Evolutionary conservation across 2,888 invertebrate genomes (phyloP), one percentile per base, ranked within the genome.

Genomic region (Serrognathus titanus): DNA sequence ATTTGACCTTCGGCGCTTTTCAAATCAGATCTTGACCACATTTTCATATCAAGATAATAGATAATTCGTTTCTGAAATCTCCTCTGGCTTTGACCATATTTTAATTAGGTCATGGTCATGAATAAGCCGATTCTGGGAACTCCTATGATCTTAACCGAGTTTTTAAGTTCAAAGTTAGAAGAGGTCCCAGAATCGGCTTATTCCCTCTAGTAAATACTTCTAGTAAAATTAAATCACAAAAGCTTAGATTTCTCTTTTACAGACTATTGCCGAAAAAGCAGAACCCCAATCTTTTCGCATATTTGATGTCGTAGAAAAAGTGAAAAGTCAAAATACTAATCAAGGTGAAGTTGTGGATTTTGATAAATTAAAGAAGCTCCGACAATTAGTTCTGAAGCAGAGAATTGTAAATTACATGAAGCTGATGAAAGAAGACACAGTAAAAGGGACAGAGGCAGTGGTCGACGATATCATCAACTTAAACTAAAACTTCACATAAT

Each of bases 351-450:
- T 40, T 10, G 55, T 55, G 3, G 70, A 69, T 31, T 73, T 73
- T 59, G 70, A 71, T 40, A 63, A 63, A 11, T 62, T 74, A 16
- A 67, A 63, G 47, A 56, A 61, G 36, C 52, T 62, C 40, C 59
- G 74, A 50, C 62, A 65, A 51, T 51, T 65, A 40, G 58, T 67
- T 38, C 63, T 59, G 20, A 65, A 61, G 55, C 63, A 64, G 53
- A 70, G 63, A 55, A 48, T 71, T 7, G 47, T 65, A 8, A 66
- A 68, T 55, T 69, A 62, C 36, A 47, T 70, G 3, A 55, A 66
- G 36, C 51, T 70, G 12, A 41, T 70, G 20, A 69, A 64, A 38
- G 53, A 61, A 39, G 37, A 52, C 7, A 55, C 51, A 5, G n/a
- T 55, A n/a, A 48, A 62, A 7, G 60, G 54, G 8, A 49, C 54